Base-by-base conservation (phyloP, 2,797 vertebrate genomes). In the Hoplostethus mediterraneus region DNA sequence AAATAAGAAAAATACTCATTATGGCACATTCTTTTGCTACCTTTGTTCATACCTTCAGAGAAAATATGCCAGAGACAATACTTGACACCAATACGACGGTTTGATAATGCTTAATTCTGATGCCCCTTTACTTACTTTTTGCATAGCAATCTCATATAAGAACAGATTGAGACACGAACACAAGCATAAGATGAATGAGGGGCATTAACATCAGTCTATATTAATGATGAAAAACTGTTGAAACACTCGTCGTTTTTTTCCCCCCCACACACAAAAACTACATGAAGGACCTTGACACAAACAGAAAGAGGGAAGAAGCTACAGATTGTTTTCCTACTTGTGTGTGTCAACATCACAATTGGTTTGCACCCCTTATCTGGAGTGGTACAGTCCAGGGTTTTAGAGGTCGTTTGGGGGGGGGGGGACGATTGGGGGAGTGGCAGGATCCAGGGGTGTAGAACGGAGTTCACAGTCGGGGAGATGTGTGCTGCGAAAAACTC, bases 81-180 rank as follows among this genome's bases (percentile, higher is more conserved):
- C 36, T 73, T 33, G 65, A 63, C 25, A 69, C 7, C n/a, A 17
- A 73, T 42, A 72, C 2, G 4, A 76, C 49, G 83, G 44, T 65
- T 33, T 72, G 16, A 73, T 45, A 65, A 71, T 47, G 13, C 12
- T 53, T 45, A 53, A 65, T 54, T 60, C 30, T 36, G 56, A 74
- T 53, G 52, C 44, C 66, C 36, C 30, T 63, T 79, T 62, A 45
- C 51, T 77, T 60, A 58, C 16, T 59, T 79, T 69, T 73, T 60
- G 66, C 49, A 71, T 9, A 45, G 28, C 48, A 69, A 55, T 69
- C 57, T 56, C 42, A 82, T 45, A 52, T 11, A 28, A 53, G 38
- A 72, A 70, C 21, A 74, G 5, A 13, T 60, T 28, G n/a, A 59
- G 44, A 71, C 21, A 57, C 31, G 65, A 54, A 70, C 38, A 58